These are phyloP conservation scores for Zele albiditarsus DNA, from an alignment of 2,888 invertebrate species.

Conservation along the genomic window DNA sequence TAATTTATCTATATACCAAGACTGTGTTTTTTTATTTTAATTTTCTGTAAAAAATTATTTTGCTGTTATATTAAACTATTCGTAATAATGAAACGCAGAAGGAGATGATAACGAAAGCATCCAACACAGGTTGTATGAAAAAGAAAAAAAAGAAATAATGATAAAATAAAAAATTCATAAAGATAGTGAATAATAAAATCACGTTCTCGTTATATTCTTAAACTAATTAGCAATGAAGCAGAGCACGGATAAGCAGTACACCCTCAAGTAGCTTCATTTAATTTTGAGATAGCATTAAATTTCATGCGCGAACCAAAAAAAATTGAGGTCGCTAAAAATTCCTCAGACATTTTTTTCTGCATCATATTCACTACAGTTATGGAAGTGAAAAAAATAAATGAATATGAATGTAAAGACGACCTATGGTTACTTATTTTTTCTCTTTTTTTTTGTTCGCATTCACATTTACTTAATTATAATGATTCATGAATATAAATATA, in stretches of 20 bases:
- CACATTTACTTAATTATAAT: too few relatives aligned
- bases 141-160: not conserved
- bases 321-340: not conserved
- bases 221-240: conserved; percentile 22
- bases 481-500: too few relatives aligned
- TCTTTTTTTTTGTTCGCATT: too few relatives aligned
- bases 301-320: not conserved
- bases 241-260: not conserved
- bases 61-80: not conserved
- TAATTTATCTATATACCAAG: not conserved
- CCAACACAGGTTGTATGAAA: not conserved
- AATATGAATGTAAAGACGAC: too few relatives aligned
- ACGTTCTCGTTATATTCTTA: conserved; percentile 10
- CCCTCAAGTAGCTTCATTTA: conserved; percentile 8
- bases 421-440: too few relatives aligned
- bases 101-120: not conserved
- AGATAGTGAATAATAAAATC: conserved; percentile 13
- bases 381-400: too few relatives aligned
- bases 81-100: not conserved
- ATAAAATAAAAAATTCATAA: not conserved
- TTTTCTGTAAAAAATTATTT: not conserved
- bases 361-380: too few relatives aligned
- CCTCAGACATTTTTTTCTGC: not conserved
- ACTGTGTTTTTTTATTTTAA: not conserved
- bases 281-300: conserved; percentile 4